phyloP scores from a whole-genome alignment of 2,888 invertebrate species.

The Athetis lepigone region DNA sequence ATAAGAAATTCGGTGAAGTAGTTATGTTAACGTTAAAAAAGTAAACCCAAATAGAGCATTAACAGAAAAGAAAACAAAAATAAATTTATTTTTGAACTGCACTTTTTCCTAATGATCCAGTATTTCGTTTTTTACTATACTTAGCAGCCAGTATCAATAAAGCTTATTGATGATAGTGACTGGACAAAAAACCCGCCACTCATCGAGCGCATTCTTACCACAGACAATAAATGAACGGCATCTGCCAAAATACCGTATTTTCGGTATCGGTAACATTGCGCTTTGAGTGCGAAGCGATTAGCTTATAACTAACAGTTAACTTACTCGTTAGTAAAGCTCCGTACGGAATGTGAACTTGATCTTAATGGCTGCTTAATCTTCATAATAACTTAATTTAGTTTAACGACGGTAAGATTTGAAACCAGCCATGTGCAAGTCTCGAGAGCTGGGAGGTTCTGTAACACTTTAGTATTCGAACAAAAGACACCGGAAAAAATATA shows the following conservation, averaged over 20 bases:
- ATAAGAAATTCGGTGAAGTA: slow-evolving; percentile 6
- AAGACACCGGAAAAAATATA: no score
- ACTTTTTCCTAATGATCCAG: background rate
- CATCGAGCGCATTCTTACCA: slow-evolving; percentile 42
- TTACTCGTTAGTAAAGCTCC: slow-evolving; percentile 17
- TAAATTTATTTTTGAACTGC: background rate
- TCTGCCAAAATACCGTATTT: slow-evolving; percentile 53
- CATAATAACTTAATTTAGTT: background rate
- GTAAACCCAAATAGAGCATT: background rate
- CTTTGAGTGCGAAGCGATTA: slow-evolving; percentile 40
- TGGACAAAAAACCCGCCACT: background rate
- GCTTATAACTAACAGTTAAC: no score
- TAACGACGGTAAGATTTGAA: slow-evolving; percentile 1
- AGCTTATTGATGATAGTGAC: background rate
- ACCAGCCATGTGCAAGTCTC: no score
- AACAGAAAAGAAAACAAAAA: background rate
- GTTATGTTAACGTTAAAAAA: slow-evolving; percentile 2
- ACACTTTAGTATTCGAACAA: no score
- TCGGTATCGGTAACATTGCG: slow-evolving; percentile 44
- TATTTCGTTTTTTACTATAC: background rate
- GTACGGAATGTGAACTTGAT: slow-evolving; percentile 36
- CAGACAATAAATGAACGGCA: slow-evolving; percentile 60
- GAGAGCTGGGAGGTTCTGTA: no score
- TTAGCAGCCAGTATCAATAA: background rate
- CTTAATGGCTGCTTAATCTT: slow-evolving; percentile 9